These are phyloP conservation scores for Aethina tumida DNA, from an alignment of 1,140 invertebrate species.

Conservation along the genomic window DNA sequence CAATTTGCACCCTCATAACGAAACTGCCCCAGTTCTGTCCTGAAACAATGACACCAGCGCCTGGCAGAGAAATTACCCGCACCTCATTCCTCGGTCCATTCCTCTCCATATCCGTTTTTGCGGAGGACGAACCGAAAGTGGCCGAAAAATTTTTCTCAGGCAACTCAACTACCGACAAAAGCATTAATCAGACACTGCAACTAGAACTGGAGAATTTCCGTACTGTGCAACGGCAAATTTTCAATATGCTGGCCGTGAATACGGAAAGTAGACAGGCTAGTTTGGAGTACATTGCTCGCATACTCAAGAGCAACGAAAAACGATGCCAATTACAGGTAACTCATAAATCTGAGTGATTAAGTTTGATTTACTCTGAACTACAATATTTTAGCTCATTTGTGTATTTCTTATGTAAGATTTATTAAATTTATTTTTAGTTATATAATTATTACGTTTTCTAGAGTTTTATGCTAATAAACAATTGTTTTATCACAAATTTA, in stretches of 20 bases:
- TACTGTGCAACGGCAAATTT: slow-evolving; percentile 65
- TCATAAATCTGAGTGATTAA: too few species aligned
- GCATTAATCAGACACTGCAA: slow-evolving; percentile 54
- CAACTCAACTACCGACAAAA: slow-evolving; percentile 43
- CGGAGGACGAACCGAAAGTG: slow-evolving; percentile 80
- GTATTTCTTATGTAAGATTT: too few species aligned
- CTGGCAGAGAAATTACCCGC: slow-evolving; percentile 71
- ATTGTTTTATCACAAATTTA: too few species aligned
- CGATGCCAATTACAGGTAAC: too few species aligned
- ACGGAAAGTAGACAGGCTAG: slow-evolving; percentile 59
- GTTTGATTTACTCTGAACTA: too few species aligned
- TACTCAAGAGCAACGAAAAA: slow-evolving; percentile 75
- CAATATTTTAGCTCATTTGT: too few species aligned
- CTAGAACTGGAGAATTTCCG: slow-evolving; percentile 64
- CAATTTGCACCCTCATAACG: slow-evolving; percentile 69
- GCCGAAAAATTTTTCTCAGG: slow-evolving; percentile 55
- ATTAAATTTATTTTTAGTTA: too few species aligned
- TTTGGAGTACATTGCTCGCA: slow-evolving; percentile 64
- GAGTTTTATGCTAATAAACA: too few species aligned
- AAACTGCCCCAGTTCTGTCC: slow-evolving; percentile 68
- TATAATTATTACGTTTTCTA: too few species aligned
- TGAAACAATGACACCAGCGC: slow-evolving; percentile 44
- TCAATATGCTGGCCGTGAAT: slow-evolving; percentile 78
- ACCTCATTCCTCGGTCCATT: slow-evolving; percentile 85
- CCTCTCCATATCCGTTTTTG: slow-evolving; percentile 80